Conservation (phyloP, 2,797 vertebrate species). For the Centroberyx gerrardi region DNA sequence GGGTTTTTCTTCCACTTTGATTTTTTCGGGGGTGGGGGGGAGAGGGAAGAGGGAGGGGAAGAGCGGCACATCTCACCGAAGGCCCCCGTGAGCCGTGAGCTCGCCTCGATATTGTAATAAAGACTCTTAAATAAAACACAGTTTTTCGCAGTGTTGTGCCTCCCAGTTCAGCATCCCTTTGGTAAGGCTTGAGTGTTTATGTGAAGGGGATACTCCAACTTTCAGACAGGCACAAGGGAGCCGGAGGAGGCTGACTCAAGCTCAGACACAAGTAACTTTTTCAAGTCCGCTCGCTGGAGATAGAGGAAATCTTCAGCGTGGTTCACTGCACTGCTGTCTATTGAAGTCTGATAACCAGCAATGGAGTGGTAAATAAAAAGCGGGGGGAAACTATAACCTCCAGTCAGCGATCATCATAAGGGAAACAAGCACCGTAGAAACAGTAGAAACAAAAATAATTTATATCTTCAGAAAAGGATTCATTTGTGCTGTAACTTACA, state of each 20-base stretch:
- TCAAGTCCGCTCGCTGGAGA: background rate
- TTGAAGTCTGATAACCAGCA: too few relatives aligned
- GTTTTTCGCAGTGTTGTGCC: slow-evolving; percentile 13
- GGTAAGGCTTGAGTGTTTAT: slow-evolving; percentile 24
- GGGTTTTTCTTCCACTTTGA: slow-evolving; percentile 43
- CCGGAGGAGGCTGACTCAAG: slow-evolving; percentile 5
- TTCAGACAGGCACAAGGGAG: slow-evolving; percentile 6
- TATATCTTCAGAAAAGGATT: too few relatives aligned
- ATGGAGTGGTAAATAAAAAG: too few relatives aligned
- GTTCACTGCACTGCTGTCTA: background rate
- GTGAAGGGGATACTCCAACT: slow-evolving; percentile 34
- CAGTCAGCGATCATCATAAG: too few relatives aligned
- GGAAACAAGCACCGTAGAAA: too few relatives aligned
- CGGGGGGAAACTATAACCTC: too few relatives aligned
- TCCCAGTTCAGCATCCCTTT: slow-evolving; percentile 33
- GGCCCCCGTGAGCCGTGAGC: slow-evolving; percentile 41
- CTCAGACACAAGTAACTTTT: slow-evolving; percentile 4
- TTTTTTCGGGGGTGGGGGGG: too few relatives aligned
- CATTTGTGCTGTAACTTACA: too few relatives aligned
- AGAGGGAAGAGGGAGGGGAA: slow-evolving; percentile 9
- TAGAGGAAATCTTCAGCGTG: background rate
- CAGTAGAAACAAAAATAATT: too few relatives aligned
- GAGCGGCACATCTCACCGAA: slow-evolving; percentile 42
- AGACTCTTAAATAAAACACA: slow-evolving; percentile 64
- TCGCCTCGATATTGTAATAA: slow-evolving; percentile 50